Percentiles rank a stretch among this genome's conserved stretches.
These are phyloP conservation scores for Etia nguti DNA, from an alignment of 2,113 vertebrate species.

Conservation along the genomic window DNA sequence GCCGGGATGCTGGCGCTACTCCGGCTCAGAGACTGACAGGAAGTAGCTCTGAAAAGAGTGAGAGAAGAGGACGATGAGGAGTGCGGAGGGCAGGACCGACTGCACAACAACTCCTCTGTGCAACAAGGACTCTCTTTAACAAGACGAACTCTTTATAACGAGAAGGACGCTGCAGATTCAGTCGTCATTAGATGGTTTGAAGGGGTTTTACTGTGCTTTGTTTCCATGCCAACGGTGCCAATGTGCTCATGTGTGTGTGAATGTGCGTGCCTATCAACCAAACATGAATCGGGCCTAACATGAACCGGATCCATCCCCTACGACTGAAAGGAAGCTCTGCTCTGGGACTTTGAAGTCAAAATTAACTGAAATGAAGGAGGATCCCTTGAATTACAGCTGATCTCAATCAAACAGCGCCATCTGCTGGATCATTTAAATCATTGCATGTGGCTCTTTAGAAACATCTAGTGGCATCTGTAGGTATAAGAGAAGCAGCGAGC, in stretches of 20 bases:
- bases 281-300: background rate
- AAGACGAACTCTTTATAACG: background rate
- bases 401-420: background rate
- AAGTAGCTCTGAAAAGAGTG: conserved; percentile 10
- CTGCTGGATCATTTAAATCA: background rate
- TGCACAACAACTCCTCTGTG: background rate
- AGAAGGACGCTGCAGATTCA: background rate
- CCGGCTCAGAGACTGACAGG: conserved; percentile 18
- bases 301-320: background rate
- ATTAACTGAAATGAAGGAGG: background rate
- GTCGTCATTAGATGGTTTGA: background rate
- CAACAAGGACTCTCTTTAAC: background rate
- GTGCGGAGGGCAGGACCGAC: background rate
- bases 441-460: background rate
- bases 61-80: background rate
- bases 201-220: conserved; percentile 38
- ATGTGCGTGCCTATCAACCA: background rate
- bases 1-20: conserved; percentile 13
- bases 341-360: background rate
- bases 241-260: conserved; percentile 18
- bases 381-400: background rate
- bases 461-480: background rate
- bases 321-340: background rate
- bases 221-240: conserved; percentile 65
- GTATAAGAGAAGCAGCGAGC: background rate